These are phyloP conservation scores for Tolypeutes matacus DNA, from an alignment of 2,797 vertebrate species.

Conservation along the genomic window DNA sequence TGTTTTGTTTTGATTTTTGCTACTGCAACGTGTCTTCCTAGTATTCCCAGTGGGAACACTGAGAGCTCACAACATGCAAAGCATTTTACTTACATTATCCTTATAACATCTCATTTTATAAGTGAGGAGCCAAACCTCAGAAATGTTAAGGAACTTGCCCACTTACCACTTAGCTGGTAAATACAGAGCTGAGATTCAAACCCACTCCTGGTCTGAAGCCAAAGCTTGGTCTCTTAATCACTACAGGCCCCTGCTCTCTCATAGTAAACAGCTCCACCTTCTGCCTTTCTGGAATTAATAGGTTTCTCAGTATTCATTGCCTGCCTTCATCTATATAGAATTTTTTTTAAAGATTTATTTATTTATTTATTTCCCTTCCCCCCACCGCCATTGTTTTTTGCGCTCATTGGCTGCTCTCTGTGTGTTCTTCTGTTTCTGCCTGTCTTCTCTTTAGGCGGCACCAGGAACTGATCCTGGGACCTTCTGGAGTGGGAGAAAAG, in stretches of 20 bases:
- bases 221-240: neutral
- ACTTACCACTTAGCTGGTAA: neutral
- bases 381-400: too few species aligned
- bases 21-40: neutral
- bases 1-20: neutral
- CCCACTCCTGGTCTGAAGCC: neutral
- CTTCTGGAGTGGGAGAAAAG: too few species aligned
- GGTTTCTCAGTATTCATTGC: neutral
- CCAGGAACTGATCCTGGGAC: too few species aligned
- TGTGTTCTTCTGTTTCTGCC: too few species aligned
- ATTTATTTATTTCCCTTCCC: too few species aligned
- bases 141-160: neutral
- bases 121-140: neutral
- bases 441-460: too few species aligned
- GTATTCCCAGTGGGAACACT: neutral
- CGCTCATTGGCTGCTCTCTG: too few species aligned
- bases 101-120: neutral
- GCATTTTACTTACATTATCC: neutral
- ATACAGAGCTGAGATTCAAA: neutral
- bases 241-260: neutral
- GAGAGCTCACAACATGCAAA: neutral
- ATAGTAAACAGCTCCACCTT: neutral
- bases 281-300: neutral
- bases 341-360: too few species aligned
- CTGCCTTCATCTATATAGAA: neutral